Base-by-base conservation (phyloP, 2,888 invertebrate species). In the Agonopterix arenella region DNA sequence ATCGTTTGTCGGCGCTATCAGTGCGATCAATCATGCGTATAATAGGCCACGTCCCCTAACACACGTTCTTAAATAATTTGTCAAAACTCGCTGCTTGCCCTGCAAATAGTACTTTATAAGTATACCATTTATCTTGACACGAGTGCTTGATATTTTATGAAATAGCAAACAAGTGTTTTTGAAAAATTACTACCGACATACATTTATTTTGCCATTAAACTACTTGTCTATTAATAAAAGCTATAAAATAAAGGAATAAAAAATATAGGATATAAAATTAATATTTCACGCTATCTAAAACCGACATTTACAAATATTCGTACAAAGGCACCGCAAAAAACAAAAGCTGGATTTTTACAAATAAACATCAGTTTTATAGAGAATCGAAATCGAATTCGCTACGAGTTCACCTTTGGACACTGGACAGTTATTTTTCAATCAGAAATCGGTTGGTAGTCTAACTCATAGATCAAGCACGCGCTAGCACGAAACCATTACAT, bases 61-160 rank as follows among this genome's bases (percentile, higher is more conserved):
- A 83, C 88, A 88, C 86, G 88, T 86, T 75, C 86, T 83, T 82
- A 82, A 85, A 86, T 88, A 86, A 89, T 89, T 89, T 89, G 86
- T 89, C 88, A 89, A 77, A 79, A 84, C 70, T 76, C 75, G 70
- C 73, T 70, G 69, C 68, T 69, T 66, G 73, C 74, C 71, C 49
- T 65, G 62, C 60, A 66, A 75, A 70, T 73, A 67, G 64, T 73
- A 68, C 57, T 63, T 60, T 68, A 61, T 68, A 70, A 68, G 72
- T 74, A 73, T 73, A 64, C 64, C 64, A 66, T 72, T 76, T 77
- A 75, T 71, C 73, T 67, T 70, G 66, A 65, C 68, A 70, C 68
- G 72, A 68, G 63, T 66, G 57, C 61, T 56, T 57, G 60, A 53
- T 54, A 66, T 73, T 67, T 72, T 74, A 72, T 63, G 41, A 47